phyloP scores from a whole-genome alignment of 2,797 vertebrate genomes.

The Brachyrhaphis roseni region DNA sequence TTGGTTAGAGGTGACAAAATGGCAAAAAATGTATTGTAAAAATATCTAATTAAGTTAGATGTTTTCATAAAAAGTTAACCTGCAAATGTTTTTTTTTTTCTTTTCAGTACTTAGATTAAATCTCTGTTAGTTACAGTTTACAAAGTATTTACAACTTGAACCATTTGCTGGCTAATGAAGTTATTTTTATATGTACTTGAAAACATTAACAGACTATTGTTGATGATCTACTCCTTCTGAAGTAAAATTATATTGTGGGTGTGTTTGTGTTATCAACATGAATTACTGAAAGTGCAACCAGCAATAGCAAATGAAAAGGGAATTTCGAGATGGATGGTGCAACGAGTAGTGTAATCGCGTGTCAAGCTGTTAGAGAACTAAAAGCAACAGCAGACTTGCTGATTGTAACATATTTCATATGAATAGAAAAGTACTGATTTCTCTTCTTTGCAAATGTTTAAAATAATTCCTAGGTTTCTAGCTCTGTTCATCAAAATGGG shows the following conservation, averaged over 20 bases:
- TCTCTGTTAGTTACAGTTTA: not conserved
- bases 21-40: not conserved
- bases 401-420: not conserved
- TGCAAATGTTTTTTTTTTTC: not conserved
- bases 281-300: not conserved
- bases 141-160: not conserved
- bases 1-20: not conserved
- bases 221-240: not conserved
- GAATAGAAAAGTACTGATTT: not conserved
- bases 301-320: not conserved
- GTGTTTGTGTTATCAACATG: not conserved
- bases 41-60: not conserved
- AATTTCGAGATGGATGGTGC: not conserved
- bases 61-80: not conserved
- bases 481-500: not conserved
- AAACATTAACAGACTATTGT: not conserved
- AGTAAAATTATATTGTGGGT: not conserved
- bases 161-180: not conserved
- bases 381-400: not conserved
- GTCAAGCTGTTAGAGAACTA: not conserved
- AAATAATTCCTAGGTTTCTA: not conserved
- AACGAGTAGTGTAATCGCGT: not conserved
- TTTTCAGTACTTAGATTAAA: not conserved
- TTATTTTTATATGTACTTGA: not conserved
- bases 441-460: not conserved